These are phyloP conservation scores for Lamellibrachia luymesi DNA, from an alignment of 1,140 invertebrate species.

Conservation along the genomic window DNA sequence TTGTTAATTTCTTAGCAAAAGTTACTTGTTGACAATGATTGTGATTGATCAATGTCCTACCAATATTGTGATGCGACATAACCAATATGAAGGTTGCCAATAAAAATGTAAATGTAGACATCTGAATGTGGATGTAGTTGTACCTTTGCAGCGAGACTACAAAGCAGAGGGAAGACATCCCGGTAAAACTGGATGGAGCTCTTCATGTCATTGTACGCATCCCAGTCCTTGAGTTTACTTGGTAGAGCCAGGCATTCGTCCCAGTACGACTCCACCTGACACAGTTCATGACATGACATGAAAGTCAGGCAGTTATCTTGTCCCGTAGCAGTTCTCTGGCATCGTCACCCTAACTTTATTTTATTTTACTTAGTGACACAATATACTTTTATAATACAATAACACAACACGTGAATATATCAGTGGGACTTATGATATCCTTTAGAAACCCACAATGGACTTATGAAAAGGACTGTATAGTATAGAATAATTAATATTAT, in stretches of 20 bases:
- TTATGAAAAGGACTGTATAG: no score
- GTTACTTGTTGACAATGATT: no score
- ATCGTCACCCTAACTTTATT: not conserved
- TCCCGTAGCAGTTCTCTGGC: not conserved
- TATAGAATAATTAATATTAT: no score
- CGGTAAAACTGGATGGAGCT: conserved; percentile 50
- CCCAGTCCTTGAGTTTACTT: conserved; percentile 56
- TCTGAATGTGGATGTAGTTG: not conserved
- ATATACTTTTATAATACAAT: not conserved
- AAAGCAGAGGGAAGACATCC: conserved; percentile 52
- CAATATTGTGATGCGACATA: not conserved
- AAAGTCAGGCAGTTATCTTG: not conserved
- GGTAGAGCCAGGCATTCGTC: conserved; percentile 55
- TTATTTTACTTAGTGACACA: not conserved
- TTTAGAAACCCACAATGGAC: no score
- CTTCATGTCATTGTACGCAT: conserved; percentile 54
- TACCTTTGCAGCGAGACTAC: conserved; percentile 53
- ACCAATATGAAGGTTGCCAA: not conserved
- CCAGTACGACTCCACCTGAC: conserved; percentile 53
- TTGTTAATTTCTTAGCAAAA: not conserved
- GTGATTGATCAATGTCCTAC: not conserved
- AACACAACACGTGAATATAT: no score
- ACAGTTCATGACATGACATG: not conserved
- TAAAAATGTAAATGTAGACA: not conserved
- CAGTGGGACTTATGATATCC: no score